Base-by-base conservation (phyloP, 1,140 invertebrate genomes). In the Drosophila lacertosa region DNA sequence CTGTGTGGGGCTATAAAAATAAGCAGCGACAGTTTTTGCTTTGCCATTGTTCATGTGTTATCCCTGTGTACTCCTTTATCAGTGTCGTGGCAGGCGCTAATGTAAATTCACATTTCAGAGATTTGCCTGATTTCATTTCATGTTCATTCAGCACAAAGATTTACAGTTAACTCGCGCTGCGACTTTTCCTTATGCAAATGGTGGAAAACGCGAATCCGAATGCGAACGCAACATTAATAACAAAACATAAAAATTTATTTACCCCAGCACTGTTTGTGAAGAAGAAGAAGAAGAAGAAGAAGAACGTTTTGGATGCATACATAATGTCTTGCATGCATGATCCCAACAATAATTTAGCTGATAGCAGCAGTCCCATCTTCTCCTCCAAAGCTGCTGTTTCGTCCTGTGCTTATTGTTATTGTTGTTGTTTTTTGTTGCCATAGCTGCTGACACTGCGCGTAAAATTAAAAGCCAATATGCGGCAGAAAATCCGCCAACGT, bases 401-500 rank as follows among this genome's bases (percentile, higher is more conserved):
- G 26, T 26, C 0, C 15, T 45, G 7, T 18, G 11, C 15, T 29
- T 48, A 9, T 47, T 57, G 13, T 37, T 24, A 55, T 39, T 51
- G 44, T 33, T 63, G 37, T 33, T 37, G 13, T 48, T 47, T 7
- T 16, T 40, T 26, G 37, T 58, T 45, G 57, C 20, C 2, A 62
- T 44, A 64, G 75, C 71, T 76, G 79, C 79, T 83, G 79, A 83
- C 79, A 75, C 80, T 69, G 80, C 72, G 76, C 72, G 63, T 83
- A 54, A 83, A 83, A 83, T 83, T 83, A 83, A 83, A 83, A 83
- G 80, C 80, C 81, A 84, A 80, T 84, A 84, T 84, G 80, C 58
- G 80, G 64, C 63, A 80, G 73, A 73, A 80, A 86, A 86, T 86
- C 68, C 60, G 81, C 72, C 67, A 80, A 84, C 81, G 76, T 69